Evolutionary conservation across 2,113 vertebrate species (phyloP), one percentile per base, ranked within the genome.

Genomic region (Chelonoidis abingdonii): DNA sequence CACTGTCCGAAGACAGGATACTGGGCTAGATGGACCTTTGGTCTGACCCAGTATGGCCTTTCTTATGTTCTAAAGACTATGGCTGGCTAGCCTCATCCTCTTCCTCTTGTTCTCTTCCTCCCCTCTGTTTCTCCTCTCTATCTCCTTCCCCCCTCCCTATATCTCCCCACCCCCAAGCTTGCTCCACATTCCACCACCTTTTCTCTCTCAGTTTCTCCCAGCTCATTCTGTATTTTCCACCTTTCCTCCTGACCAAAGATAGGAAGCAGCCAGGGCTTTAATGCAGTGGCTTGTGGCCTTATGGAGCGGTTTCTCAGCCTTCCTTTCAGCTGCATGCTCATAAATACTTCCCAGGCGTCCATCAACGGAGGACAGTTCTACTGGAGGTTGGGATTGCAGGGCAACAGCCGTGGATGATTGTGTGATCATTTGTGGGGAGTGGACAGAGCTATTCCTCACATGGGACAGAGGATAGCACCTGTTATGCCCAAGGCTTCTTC

Each of bases 101-200:
- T 14, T 44, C 12, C 41, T 47, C n/a, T 80, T 47, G 44, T 29
- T 44, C n/a, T 27, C 78, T 49, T 47, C 25, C 27, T 24, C 27
- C 11, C 44, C 44, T 31, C 78, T 80, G 22, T 29, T 27, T 29
- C 38, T 29, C 57, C 25, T 76, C n/a, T 24, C 21, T 38, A 24
- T n/a, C 21, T 44, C 49, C 69, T 76, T 69, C 79, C 89, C 59
- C 72, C 41, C 19, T 35, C 24, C 76, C 5, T 11, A 25, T 2
- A 0, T 47, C 57, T 27, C 2, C 41, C 0, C 0, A 0, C 69
- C 75, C 41, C 24, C 76, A n/a, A 2, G n/a, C 44, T 57, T 22
- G 49, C 49, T 24, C 49, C 1, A 0, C 3, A 35, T 56, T 57
- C 8, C 13, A 1, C 59, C 59, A 29, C 31, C 59, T 62, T 62